Percentiles rank a stretch among this genome's conserved stretches.
These are phyloP conservation scores for Gymnorhina tibicen DNA, from an alignment of 2,113 vertebrate species.

Conservation along the genomic window DNA sequence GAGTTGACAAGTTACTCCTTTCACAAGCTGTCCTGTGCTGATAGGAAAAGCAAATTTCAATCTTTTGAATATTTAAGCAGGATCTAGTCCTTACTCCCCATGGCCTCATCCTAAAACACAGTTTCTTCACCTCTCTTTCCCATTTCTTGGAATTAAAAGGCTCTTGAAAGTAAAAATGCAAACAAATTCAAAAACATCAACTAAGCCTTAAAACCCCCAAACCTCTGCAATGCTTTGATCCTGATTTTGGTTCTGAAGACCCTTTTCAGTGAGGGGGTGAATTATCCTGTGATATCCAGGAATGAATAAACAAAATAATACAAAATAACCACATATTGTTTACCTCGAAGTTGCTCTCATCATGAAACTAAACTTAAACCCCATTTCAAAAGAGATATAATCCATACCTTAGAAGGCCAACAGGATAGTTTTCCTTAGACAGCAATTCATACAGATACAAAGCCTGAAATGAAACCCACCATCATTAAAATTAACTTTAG, in stretches of 20 bases:
- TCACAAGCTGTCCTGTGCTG: slow-evolving; percentile 76
- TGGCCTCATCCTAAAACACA: background rate
- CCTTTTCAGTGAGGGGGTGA: background rate
- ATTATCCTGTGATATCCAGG: background rate
- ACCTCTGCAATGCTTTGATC: background rate
- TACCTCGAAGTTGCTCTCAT: background rate
- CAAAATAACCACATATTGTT: background rate
- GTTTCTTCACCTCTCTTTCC: background rate
- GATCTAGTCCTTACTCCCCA: background rate
- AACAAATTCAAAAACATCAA: background rate
- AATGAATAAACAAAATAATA: background rate
- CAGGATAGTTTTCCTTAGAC: slow-evolving; percentile 12
- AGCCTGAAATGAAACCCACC: slow-evolving; percentile 68
- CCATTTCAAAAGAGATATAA: background rate
- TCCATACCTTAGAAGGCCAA: slow-evolving; percentile 76
- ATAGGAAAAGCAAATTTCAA: slow-evolving; percentile 8
- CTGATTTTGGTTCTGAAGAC: background rate
- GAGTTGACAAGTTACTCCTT: slow-evolving; percentile 72
- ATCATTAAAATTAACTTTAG: background rate
- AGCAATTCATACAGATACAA: slow-evolving; percentile 75
- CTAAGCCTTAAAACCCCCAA: background rate
- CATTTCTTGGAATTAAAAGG: background rate
- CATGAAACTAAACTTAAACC: background rate
- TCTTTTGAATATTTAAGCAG: background rate
- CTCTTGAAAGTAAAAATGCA: background rate